These are phyloP conservation scores for Acanthis flammea DNA, from an alignment of 2,797 vertebrate genomes.

Conservation along the genomic window DNA sequence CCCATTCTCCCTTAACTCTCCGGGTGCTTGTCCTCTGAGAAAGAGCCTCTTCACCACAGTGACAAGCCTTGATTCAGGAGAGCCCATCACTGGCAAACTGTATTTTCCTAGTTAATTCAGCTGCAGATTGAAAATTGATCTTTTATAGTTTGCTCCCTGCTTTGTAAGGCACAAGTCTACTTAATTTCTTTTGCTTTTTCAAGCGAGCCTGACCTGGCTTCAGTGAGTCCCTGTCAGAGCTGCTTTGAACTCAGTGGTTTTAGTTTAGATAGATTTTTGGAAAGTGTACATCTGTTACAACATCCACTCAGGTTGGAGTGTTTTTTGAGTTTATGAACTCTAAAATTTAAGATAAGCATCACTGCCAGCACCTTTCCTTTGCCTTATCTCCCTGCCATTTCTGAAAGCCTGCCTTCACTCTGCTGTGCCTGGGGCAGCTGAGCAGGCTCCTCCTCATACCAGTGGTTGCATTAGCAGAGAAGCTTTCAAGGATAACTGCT, in stretches of 20 bases:
- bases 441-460: not conserved
- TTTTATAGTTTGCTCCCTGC: not conserved
- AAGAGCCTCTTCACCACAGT: not conserved
- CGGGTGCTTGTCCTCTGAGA: not conserved
- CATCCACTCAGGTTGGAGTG: not conserved
- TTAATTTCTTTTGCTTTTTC: not conserved
- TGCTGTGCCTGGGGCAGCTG: conserved; percentile 1
- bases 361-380: not conserved
- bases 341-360: not conserved
- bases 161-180: not conserved
- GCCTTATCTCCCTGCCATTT: not conserved
- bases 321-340: not conserved
- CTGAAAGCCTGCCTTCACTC: not conserved
- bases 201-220: not conserved
- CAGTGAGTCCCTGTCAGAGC: not conserved
- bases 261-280: not conserved
- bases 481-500: conserved; percentile 66
- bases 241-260: not conserved
- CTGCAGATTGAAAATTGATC: not conserved
- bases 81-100: not conserved
- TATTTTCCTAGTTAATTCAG: not conserved
- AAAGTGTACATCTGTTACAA: not conserved
- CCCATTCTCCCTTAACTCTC: not conserved
- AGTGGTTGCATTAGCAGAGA: conserved; percentile 43
- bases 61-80: not conserved